Evolutionary conservation across 2,888 invertebrate species (phyloP).

Genomic region (Drosophila dives): DNA sequence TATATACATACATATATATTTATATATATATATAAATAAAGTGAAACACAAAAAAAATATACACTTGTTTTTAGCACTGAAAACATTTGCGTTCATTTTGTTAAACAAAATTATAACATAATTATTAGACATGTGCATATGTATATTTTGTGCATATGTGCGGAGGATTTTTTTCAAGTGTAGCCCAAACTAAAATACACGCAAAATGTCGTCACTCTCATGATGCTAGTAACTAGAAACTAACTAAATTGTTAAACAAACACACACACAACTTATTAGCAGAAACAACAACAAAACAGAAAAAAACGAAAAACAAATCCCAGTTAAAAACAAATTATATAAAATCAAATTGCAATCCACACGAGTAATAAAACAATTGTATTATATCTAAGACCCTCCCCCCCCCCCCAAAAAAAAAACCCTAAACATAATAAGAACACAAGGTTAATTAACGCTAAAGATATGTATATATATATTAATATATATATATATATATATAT

Average conservation of each 20-base stretch:
- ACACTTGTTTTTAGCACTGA: constrained; percentile 69
- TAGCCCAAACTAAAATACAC: constrained; percentile 15
- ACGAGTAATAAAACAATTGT: constrained; percentile 68
- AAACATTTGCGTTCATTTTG: constrained; percentile 56
- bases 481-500: constrained; percentile 26
- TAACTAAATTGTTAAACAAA: constrained; percentile 49
- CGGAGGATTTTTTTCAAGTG: constrained; percentile 37
- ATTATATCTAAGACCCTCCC: constrained; percentile 70
- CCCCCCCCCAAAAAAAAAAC: constrained; percentile 15
- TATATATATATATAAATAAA: constrained; percentile 33
- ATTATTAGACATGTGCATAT: constrained; percentile 23
- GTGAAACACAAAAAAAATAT: constrained; percentile 28
- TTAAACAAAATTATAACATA: constrained; percentile 49
- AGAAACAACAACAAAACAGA: constrained; percentile 31
- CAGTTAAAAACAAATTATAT: constrained; percentile 35
- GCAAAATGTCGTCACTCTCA: constrained; percentile 51
- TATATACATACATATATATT: neutral
- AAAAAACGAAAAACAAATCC: constrained; percentile 3
- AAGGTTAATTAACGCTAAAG: constrained; percentile 71
- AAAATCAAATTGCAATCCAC: constrained; percentile 52
- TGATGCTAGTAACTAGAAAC: constrained; percentile 23
- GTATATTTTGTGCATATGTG: constrained; percentile 33
- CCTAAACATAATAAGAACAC: constrained; percentile 64
- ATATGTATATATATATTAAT: constrained; percentile 33
- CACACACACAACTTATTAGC: constrained; percentile 57